Base-by-base conservation (phyloP, 2,113 vertebrate genomes). In the Todiramphus chloris region DNA sequence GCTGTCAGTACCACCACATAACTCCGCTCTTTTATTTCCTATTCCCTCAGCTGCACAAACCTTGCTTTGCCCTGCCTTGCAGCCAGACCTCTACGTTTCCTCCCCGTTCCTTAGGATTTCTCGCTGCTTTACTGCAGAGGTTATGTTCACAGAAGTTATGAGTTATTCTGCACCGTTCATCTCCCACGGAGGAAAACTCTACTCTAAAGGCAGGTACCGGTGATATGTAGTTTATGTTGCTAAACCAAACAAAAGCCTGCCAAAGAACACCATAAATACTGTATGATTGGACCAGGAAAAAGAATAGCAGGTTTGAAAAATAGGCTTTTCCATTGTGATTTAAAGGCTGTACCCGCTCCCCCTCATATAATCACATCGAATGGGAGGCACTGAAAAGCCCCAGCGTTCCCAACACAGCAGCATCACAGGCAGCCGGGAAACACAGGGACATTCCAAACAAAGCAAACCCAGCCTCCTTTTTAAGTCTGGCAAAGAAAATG, bases 1-100 rank as follows among this genome's bases (percentile, higher is more conserved):
- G 21, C 59, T 33, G 9, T 16, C 35, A 13, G 16, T 1, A 11
- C 23, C 4, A 11, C 70, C 37, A 30, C 5, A 0, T 35, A n/a
- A 31, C 8, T 8, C 28, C 31, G 24, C 31, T 55, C 64, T 44
- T 91, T 39, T 41, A 30, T 25, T 31, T 66, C 79, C 56, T 23
- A 9, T 35, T 70, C 44, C 62, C 27, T 53, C 44, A 19, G 24
- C 2, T 33, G 31, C 69, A 56, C 69, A 77, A 48, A 51, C 31
- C 43, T 67, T 25, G 9, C 51, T 62, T 27, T 4, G 25, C 33
- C 18, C 69, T 77, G 56, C 69, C 80, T 76, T 6, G 9, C 79
- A 70, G 80, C 30, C 62, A 84, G 79, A 37, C n/a, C 43, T 15
- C 17, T 31, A 7, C 3, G 10, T 41, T 58, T 81, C 11, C 35